phyloP scores from a whole-genome alignment of 1,140 invertebrate genomes.

The Bombus consobrinus region DNA sequence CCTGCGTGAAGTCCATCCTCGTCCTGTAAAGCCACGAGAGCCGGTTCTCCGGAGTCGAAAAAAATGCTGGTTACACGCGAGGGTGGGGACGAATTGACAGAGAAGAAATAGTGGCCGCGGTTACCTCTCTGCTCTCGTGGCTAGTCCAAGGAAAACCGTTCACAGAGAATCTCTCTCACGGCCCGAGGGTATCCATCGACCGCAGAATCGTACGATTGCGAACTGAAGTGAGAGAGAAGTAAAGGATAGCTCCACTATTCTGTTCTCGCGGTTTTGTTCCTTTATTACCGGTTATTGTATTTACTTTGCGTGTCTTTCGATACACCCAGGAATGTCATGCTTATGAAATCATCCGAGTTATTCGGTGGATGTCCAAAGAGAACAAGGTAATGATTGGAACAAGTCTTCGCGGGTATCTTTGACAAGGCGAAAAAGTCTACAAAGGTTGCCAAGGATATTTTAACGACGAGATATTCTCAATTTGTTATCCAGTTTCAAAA shows the following conservation, averaged over 20 bases:
- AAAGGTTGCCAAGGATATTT: neutral
- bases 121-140: conserved; percentile 32
- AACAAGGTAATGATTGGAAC: neutral
- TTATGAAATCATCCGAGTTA: neutral
- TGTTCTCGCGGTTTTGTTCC: neutral
- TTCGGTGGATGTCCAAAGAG: neutral
- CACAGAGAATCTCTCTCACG: conserved; percentile 60
- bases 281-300: neutral
- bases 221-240: neutral
- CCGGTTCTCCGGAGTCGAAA: conserved; percentile 48
- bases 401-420: neutral
- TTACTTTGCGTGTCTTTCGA: neutral
- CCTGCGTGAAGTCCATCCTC: conserved; percentile 33
- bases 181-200: conserved; percentile 52
- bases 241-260: neutral
- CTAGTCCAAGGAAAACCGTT: conserved; percentile 56
- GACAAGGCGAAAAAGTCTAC: neutral
- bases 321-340: neutral
- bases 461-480: neutral
- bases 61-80: conserved; percentile 46
- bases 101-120: conserved; percentile 36
- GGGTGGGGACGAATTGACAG: conserved; percentile 1
- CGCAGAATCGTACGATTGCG: conserved; percentile 48
- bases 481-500: neutral
- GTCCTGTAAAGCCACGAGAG: neutral